A percentile compares a stretch with the other conserved stretches of the same genome.
Evolutionary conservation across 2,888 invertebrate genomes (phyloP).

Genomic region (Oligia strigilis): DNA sequence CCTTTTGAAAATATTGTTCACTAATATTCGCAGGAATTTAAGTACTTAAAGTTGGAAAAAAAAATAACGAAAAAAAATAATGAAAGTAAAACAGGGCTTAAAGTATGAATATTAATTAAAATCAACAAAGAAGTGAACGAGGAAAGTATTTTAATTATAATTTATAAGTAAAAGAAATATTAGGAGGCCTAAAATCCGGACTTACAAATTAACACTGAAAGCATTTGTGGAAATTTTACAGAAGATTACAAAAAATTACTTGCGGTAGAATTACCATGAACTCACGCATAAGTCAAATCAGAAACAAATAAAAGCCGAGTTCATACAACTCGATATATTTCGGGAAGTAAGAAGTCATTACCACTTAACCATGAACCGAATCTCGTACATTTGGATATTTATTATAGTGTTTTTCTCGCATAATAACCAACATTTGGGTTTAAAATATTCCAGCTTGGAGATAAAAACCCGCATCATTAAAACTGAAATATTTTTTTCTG

Average conservation of each 20-base stretch:
- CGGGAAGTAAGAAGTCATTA: conserved; percentile 60
- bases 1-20: neutral
- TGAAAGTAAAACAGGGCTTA: conserved; percentile 14
- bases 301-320: conserved; percentile 60
- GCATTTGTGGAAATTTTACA: conserved; percentile 6
- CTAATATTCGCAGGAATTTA: neutral
- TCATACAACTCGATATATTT: conserved; percentile 58
- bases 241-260: neutral
- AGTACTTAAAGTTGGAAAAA: conserved; percentile 1
- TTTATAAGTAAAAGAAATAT: conserved; percentile 32
- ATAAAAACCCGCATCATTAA: conserved; percentile 43
- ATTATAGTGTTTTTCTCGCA: conserved; percentile 39
- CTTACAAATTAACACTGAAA: conserved; percentile 11
- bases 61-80: conserved; percentile 8
- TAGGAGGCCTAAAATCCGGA: conserved; percentile 10
- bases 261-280: conserved; percentile 43
- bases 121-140: conserved; percentile 25
- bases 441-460: conserved; percentile 32
- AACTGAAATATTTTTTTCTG: conserved; percentile 9
- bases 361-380: conserved; percentile 56
- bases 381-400: conserved; percentile 42
- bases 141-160: conserved; percentile 45
- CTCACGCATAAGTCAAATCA: conserved; percentile 57
- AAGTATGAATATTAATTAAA: conserved; percentile 36
- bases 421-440: conserved; percentile 31